Conservation (phyloP, 1,140 invertebrate species). For the Eulimnadia texana region DNA sequence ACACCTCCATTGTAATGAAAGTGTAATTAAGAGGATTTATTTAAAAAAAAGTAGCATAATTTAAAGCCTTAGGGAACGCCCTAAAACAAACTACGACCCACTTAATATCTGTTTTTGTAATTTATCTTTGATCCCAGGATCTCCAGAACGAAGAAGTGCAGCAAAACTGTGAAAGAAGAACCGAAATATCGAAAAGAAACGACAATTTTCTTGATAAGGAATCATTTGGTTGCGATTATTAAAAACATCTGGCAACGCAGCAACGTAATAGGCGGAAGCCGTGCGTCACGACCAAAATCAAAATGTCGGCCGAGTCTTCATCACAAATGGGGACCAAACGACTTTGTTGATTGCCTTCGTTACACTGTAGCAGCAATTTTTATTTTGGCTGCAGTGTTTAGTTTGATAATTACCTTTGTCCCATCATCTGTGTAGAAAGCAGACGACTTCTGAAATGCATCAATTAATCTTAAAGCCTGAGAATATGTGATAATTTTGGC, state of each 20-base stretch:
- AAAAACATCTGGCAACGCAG: background rate
- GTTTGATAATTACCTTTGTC: background rate
- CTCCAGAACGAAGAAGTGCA: too few species aligned
- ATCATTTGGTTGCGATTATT: background rate
- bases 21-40: too few species aligned
- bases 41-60: too few species aligned
- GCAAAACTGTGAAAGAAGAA: background rate
- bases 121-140: too few species aligned
- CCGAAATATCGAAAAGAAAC: background rate
- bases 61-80: too few species aligned
- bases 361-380: background rate
- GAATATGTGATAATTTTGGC: too few species aligned
- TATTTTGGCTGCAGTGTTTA: background rate
- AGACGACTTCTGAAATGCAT: too few species aligned
- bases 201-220: background rate
- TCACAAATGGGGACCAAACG: background rate
- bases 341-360: background rate
- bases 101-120: too few species aligned
- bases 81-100: too few species aligned
- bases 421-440: too few species aligned
- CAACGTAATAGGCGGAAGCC: background rate
- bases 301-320: background rate
- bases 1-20: too few species aligned
- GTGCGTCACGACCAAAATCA: background rate
- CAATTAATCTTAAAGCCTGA: too few species aligned